Conservation (phyloP, 2,113 vertebrate species). For the Bothrops jararaca region DNA sequence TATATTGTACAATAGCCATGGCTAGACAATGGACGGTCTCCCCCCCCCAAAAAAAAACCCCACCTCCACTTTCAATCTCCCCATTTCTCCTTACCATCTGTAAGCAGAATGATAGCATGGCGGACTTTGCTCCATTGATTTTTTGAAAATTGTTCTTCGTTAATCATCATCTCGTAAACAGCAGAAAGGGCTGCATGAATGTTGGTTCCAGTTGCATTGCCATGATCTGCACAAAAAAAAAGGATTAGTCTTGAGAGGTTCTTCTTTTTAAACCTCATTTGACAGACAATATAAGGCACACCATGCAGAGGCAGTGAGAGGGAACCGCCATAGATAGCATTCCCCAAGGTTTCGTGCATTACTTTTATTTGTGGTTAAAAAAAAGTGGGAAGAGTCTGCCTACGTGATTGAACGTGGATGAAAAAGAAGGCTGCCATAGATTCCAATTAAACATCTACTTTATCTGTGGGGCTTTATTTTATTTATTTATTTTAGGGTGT, state of each 20-base stretch:
- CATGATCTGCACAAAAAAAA: constrained; percentile 67
- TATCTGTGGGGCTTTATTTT: too few relatives aligned
- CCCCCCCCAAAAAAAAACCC: too few relatives aligned
- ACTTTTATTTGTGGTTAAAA: too few relatives aligned
- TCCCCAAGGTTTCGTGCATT: not conserved
- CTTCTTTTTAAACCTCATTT: not conserved
- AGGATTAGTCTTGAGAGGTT: not conserved
- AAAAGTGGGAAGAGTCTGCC: not conserved
- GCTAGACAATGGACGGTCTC: too few relatives aligned
- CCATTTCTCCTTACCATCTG: constrained; percentile 71
- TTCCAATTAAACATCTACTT: not conserved
- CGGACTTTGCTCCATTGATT: constrained; percentile 63
- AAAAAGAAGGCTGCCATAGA: not conserved
- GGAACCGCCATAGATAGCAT: not conserved
- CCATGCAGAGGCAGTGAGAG: not conserved
- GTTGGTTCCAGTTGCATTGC: constrained; percentile 75
- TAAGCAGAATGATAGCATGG: constrained; percentile 80
- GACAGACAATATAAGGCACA: too few relatives aligned
- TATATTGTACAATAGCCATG: not conserved
- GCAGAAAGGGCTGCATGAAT: constrained; percentile 59
- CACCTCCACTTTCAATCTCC: not conserved
- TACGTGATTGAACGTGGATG: not conserved
- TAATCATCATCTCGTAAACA: constrained; percentile 63
- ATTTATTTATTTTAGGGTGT: too few relatives aligned
- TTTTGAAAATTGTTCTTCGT: constrained; percentile 26